These are phyloP conservation scores for Chlorops oryzae DNA, from an alignment of 1,140 invertebrate genomes.

Conservation along the genomic window DNA sequence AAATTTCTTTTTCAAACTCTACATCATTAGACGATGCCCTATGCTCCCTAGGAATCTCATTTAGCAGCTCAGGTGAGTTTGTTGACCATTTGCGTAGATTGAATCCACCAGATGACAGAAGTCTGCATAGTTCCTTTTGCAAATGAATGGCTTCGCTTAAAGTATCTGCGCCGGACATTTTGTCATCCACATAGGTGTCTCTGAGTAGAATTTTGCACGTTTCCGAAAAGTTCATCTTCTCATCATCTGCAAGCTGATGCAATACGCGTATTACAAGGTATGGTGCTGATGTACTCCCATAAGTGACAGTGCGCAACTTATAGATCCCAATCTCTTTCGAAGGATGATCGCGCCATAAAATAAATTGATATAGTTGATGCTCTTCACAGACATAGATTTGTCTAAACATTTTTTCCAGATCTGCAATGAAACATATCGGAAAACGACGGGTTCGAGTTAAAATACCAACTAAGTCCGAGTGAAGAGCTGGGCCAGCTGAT, in stretches of 20 bases:
- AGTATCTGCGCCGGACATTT: slow-evolving; percentile 35
- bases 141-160: slow-evolving; percentile 30
- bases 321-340: slow-evolving; percentile 19
- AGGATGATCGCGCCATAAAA: neutral
- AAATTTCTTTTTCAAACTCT: no score
- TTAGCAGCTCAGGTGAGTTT: slow-evolving; percentile 11
- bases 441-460: neutral
- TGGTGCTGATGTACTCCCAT: slow-evolving; percentile 25
- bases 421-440: neutral
- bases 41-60: neutral
- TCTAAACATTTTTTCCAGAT: slow-evolving; percentile 7
- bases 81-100: slow-evolving; percentile 28
- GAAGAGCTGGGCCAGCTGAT: neutral
- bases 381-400: neutral
- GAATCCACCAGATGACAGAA: slow-evolving; percentile 20
- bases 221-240: slow-evolving; percentile 22
- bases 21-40: neutral
- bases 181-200: slow-evolving; percentile 48
- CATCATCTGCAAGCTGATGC: slow-evolving; percentile 32
- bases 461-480: neutral
- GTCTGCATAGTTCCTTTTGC: slow-evolving; percentile 14
- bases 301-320: slow-evolving; percentile 34
- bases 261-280: slow-evolving; percentile 30
- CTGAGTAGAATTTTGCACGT: slow-evolving; percentile 25
- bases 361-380: neutral